A percentile compares a stretch with the other conserved stretches of the same genome.
These are phyloP conservation scores for Drosophila repletoides DNA, from an alignment of 1,140 invertebrate species.

Conservation along the genomic window DNA sequence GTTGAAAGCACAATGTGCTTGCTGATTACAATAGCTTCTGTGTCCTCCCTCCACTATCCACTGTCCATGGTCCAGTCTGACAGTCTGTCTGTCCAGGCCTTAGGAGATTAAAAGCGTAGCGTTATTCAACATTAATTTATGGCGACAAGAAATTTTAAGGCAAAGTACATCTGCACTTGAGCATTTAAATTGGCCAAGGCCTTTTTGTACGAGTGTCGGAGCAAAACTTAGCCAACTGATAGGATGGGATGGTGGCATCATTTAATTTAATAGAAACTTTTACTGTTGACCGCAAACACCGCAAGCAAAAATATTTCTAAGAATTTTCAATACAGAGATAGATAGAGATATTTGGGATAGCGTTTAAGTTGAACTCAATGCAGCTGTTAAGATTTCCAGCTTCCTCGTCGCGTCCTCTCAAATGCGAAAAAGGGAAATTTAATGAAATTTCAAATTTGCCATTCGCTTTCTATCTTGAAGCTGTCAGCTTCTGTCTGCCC, in stretches of 20 bases:
- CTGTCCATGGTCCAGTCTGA: not conserved
- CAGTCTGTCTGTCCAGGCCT: not conserved
- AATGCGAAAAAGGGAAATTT: slow-evolving; percentile 68
- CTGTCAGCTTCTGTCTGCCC: slow-evolving; percentile 42
- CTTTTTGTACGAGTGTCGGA: not conserved
- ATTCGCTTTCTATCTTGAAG: slow-evolving; percentile 57
- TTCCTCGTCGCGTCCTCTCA: too few relatives aligned
- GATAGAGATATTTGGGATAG: too few relatives aligned
- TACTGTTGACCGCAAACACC: slow-evolving; percentile 11
- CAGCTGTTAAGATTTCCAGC: not conserved
- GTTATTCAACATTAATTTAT: slow-evolving; percentile 62
- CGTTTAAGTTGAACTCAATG: not conserved
- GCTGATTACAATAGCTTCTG: slow-evolving; percentile 49
- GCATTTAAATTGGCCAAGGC: slow-evolving; percentile 11
- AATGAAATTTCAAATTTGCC: slow-evolving; percentile 78
- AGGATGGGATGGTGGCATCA: too few relatives aligned
- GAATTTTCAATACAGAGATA: too few relatives aligned
- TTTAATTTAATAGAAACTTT: slow-evolving; percentile 65
- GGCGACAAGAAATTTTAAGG: slow-evolving; percentile 13
- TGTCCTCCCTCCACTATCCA: too few relatives aligned
- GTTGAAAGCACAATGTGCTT: slow-evolving; percentile 44
- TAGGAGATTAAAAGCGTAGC: slow-evolving; percentile 58
- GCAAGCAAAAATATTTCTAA: slow-evolving; percentile 14
- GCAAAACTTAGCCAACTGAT: slow-evolving; percentile 24
- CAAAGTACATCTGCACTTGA: not conserved